Percentiles rank a stretch among this genome's conserved stretches.
Evolutionary conservation across 2,888 invertebrate genomes (phyloP).

Genomic region (Actias luna): DNA sequence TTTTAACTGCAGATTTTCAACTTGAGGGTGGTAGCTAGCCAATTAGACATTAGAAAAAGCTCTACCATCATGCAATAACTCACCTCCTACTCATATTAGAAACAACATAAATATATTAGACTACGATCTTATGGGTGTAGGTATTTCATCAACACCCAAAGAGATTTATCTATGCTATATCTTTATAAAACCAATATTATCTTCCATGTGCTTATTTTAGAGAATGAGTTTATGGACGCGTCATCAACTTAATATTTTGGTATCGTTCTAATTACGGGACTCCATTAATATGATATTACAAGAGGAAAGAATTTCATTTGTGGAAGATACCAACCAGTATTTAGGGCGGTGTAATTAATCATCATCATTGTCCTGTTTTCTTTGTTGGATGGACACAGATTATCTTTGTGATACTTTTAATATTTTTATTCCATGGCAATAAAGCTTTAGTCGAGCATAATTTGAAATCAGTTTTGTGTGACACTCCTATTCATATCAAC

Average conservation of each 20-base stretch:
- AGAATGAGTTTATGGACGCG: background rate
- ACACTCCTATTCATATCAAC: background rate
- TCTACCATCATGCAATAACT: no score
- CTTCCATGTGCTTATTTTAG: background rate
- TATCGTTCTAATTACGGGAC: constrained; percentile 7
- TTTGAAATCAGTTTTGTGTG: background rate
- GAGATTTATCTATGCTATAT: no score
- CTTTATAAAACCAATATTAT: background rate
- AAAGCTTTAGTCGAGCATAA: background rate
- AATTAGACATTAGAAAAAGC: no score
- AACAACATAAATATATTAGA: no score
- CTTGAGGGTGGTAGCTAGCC: no score
- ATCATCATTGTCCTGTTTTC: constrained; percentile 8
- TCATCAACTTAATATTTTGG: constrained; percentile 1
- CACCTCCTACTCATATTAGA: no score
- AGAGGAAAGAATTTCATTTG: constrained; percentile 4
- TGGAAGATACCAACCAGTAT: background rate
- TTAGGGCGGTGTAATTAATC: constrained; percentile 7
- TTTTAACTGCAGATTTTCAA: no score
- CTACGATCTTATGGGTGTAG: no score
- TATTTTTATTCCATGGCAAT: background rate
- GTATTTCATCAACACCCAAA: no score
- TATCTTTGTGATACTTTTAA: constrained; percentile 4
- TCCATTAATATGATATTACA: constrained; percentile 10
- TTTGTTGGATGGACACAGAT: constrained; percentile 7